A percentile compares a stretch with the other conserved stretches of the same genome.
phyloP scores from a whole-genome alignment of 2,113 vertebrate genomes.

The Argyrosomus japonicus region DNA sequence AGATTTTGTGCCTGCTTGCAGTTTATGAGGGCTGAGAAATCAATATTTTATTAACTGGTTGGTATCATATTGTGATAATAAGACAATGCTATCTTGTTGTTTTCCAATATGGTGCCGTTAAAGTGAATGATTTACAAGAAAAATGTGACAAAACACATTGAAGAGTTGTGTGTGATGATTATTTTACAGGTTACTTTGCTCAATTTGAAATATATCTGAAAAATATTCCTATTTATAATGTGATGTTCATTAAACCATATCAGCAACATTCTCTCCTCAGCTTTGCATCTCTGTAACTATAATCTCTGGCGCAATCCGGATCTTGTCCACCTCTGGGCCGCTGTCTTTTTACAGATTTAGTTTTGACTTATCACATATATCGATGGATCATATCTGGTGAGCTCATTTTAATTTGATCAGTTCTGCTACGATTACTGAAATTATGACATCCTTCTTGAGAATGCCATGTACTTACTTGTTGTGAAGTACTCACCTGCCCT shows the following conservation, averaged over 20 bases:
- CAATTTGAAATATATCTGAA: background rate
- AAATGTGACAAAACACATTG: background rate
- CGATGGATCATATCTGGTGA: background rate
- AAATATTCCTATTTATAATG: background rate
- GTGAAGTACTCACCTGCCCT: conserved; percentile 55
- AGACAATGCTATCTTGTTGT: background rate
- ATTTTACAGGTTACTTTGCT: background rate
- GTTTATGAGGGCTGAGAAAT: no score
- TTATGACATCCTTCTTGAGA: background rate
- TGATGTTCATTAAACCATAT: background rate
- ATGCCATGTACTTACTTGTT: conserved; percentile 32
- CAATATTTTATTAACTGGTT: background rate
- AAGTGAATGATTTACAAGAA: background rate
- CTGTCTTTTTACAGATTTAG: background rate
- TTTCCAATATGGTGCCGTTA: background rate
- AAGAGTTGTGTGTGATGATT: background rate
- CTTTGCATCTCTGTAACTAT: background rate
- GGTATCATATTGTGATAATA: background rate
- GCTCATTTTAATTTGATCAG: background rate
- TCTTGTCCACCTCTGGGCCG: background rate
- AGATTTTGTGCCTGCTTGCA: background rate
- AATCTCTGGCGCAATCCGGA: no score
- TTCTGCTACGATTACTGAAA: background rate
- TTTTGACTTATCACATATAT: background rate
- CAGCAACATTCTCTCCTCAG: background rate